phyloP scores from a whole-genome alignment of 1,140 invertebrate genomes.

The Homalodisca vitripennis region DNA sequence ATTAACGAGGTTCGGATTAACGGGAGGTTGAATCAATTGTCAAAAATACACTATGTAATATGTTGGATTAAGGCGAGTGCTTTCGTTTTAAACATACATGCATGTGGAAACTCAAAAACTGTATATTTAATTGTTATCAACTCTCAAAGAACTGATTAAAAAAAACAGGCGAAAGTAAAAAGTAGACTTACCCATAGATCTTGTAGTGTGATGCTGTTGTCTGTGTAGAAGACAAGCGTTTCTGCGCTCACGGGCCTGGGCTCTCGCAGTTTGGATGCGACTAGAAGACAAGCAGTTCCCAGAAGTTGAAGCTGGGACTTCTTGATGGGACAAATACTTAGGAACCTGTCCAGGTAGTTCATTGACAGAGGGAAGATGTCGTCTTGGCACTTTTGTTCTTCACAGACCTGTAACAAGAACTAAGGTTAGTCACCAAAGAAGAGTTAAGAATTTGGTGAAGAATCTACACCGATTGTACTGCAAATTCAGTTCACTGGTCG shows the following conservation, averaged over 20 bases:
- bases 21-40: no score
- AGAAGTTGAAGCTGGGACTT: slow-evolving; percentile 86
- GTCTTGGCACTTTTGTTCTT: slow-evolving; percentile 86
- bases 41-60: no score
- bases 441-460: background rate
- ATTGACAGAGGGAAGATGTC: slow-evolving; percentile 89
- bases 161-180: no score
- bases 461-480: no score
- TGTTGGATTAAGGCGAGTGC: no score
- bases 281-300: slow-evolving; percentile 82
- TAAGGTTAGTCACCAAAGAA: no score
- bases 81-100: no score
- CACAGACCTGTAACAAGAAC: slow-evolving; percentile 75
- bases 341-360: slow-evolving; percentile 90
- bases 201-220: slow-evolving; percentile 80
- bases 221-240: slow-evolving; percentile 85
- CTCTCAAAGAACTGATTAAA: no score
- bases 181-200: slow-evolving; percentile 79
- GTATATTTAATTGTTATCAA: no score
- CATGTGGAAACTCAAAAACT: no score
- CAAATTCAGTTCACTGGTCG: no score
- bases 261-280: slow-evolving; percentile 89
- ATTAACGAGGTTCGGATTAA: no score
- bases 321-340: slow-evolving; percentile 73
- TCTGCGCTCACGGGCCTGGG: slow-evolving; percentile 75